These are phyloP conservation scores for Betta splendens DNA, from an alignment of 2,797 vertebrate genomes.

Conservation along the genomic window DNA sequence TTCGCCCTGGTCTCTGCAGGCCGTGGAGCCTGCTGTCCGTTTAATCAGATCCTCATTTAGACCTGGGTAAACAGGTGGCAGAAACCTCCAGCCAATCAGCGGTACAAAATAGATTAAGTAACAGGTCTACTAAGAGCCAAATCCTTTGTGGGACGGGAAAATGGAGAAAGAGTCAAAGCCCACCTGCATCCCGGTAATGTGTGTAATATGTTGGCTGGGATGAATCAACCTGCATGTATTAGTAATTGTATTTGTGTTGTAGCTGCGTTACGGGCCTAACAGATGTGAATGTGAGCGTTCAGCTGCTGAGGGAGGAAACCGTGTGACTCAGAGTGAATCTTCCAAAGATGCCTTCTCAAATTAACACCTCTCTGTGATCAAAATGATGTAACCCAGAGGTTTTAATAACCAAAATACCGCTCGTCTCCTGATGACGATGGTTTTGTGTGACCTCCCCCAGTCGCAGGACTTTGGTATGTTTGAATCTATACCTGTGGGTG, in stretches of 20 bases:
- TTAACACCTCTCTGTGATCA: conserved; percentile 37
- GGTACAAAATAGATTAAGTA: conserved; percentile 76
- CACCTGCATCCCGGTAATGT: conserved; percentile 39
- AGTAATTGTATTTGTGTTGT: conserved; percentile 28
- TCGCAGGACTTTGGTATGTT: conserved; percentile 26
- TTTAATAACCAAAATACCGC: conserved; percentile 63
- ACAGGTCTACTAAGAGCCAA: conserved; percentile 57
- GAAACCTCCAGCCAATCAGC: conserved; percentile 77
- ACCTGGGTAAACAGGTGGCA: conserved; percentile 77
- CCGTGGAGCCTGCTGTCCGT: conserved; percentile 61
- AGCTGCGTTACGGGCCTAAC: conserved; percentile 9
- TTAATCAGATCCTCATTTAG: conserved; percentile 75
- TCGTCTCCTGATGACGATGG: conserved; percentile 46
- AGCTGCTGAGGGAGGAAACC: conserved; percentile 1
- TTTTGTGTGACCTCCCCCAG: conserved; percentile 20
- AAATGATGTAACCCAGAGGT: conserved; percentile 52
- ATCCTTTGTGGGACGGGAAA: conserved; percentile 46
- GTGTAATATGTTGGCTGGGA: conserved; percentile 36
- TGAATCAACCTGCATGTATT: conserved; percentile 36
- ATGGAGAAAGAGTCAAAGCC: conserved; percentile 41
- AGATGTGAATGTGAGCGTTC: conserved; percentile 9
- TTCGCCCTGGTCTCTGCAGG: conserved; percentile 45
- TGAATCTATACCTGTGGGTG: conserved; percentile 64
- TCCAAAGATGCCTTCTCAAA: conserved; percentile 30
- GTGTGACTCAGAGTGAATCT: conserved; percentile 10